phyloP scores from a whole-genome alignment of 2,113 vertebrate genomes.

The Raphicerus campestris region DNA sequence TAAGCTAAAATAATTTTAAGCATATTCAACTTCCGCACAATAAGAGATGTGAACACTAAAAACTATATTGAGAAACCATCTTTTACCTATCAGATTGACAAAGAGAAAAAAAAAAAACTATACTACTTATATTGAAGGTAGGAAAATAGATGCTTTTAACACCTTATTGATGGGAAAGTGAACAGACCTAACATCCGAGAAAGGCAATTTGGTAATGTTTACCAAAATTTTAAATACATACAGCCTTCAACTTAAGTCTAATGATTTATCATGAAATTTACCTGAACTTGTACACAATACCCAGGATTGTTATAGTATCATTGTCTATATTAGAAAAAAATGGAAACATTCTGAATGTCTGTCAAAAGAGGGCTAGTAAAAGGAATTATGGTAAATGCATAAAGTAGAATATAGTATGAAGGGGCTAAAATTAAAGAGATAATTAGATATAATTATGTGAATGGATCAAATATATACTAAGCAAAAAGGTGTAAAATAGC shows the following conservation, averaged over 20 bases:
- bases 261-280: neutral
- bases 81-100: neutral
- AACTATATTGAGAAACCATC: neutral
- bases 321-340: neutral
- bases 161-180: neutral
- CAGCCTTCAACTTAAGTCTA: neutral
- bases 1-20: neutral
- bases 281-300: neutral
- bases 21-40: neutral
- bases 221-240: constrained; percentile 11
- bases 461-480: neutral
- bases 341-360: neutral
- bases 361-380: neutral
- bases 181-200: neutral
- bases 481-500: neutral
- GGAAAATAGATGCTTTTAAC: neutral
- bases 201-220: neutral
- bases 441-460: neutral
- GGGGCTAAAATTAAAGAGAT: neutral
- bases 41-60: constrained; percentile 30
- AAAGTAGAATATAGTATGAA: neutral
- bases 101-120: neutral
- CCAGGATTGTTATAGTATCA: neutral
- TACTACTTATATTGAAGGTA: neutral
- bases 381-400: neutral